Percentiles rank a stretch among this genome's conserved stretches.
Evolutionary conservation across 2,888 invertebrate genomes (phyloP).

Genomic region (Perithous albicinctus): DNA sequence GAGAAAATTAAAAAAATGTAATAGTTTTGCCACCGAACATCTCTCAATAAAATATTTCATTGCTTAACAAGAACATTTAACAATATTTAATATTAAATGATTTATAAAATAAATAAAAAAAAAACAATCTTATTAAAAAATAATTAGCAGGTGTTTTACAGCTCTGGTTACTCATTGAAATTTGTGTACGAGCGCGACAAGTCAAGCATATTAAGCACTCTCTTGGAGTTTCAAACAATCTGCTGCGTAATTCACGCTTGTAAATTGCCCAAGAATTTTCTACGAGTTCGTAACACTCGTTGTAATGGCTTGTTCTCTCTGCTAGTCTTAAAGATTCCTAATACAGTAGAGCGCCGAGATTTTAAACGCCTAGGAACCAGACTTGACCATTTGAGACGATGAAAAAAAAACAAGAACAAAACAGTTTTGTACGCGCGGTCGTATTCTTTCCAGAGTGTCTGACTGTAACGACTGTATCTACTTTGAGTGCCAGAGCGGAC

Average conservation of each 20-base stretch:
- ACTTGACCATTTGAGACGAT: background rate
- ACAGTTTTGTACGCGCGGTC: too few species aligned
- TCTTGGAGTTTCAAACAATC: background rate
- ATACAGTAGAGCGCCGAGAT: background rate
- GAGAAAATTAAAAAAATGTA: background rate
- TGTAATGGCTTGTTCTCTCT: background rate
- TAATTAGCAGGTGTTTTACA: too few species aligned
- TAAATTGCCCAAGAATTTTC: slow-evolving; percentile 46
- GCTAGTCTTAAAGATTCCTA: background rate
- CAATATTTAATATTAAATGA: too few species aligned
- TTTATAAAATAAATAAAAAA: too few species aligned
- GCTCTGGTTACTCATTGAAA: background rate
- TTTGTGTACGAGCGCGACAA: slow-evolving; percentile 3
- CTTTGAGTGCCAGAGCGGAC: background rate
- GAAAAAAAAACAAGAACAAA: background rate
- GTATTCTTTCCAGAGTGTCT: background rate
- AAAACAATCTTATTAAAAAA: too few species aligned
- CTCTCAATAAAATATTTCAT: too few species aligned
- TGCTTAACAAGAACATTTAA: too few species aligned
- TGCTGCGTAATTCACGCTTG: slow-evolving; percentile 23
- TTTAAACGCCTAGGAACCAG: background rate
- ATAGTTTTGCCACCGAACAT: slow-evolving; percentile 2
- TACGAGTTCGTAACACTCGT: background rate
- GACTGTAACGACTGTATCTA: slow-evolving; percentile 3
- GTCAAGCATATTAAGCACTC: slow-evolving; percentile 12